A percentile compares a stretch with the other conserved stretches of the same genome.
Evolutionary conservation across 2,888 invertebrate species (phyloP).

Genomic region (Cloeon dipterum): DNA sequence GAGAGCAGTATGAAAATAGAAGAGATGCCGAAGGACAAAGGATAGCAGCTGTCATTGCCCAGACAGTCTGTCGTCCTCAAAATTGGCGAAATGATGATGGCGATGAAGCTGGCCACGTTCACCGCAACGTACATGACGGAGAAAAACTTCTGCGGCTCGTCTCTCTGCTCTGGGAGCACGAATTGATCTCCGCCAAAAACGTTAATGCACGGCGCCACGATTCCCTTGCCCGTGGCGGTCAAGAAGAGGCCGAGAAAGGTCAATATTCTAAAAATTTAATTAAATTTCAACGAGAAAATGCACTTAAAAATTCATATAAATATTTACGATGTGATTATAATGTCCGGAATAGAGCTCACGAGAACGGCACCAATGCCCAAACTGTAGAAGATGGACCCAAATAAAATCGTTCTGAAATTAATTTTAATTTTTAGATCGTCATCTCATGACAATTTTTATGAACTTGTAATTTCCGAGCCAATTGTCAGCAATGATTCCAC

Average conservation of each 20-base stretch:
- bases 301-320: neutral
- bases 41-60: constrained; percentile 52
- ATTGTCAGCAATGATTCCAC: constrained; percentile 39
- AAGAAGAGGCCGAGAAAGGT: constrained; percentile 40
- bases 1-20: constrained; percentile 66
- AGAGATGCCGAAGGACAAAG: constrained; percentile 74
- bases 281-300: too few relatives aligned
- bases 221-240: constrained; percentile 54
- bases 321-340: too few relatives aligned
- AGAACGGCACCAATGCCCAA: constrained; percentile 4
- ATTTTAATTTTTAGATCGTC: too few relatives aligned
- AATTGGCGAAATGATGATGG: constrained; percentile 71
- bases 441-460: too few relatives aligned
- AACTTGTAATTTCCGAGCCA: constrained; percentile 34
- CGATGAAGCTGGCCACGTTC: constrained; percentile 41
- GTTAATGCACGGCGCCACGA: constrained; percentile 62
- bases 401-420: constrained; percentile 25
- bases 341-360: neutral
- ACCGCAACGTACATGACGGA: constrained; percentile 50
- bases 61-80: constrained; percentile 61
- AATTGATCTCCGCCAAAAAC: constrained; percentile 70
- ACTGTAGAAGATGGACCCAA: constrained; percentile 22
- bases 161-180: constrained; percentile 32
- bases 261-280: constrained; percentile 20
- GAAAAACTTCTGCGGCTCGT: constrained; percentile 43